Evolutionary conservation across 2,113 vertebrate genomes (phyloP), one percentile per base, ranked within the genome.

Genomic region (Tyrannus savana): DNA sequence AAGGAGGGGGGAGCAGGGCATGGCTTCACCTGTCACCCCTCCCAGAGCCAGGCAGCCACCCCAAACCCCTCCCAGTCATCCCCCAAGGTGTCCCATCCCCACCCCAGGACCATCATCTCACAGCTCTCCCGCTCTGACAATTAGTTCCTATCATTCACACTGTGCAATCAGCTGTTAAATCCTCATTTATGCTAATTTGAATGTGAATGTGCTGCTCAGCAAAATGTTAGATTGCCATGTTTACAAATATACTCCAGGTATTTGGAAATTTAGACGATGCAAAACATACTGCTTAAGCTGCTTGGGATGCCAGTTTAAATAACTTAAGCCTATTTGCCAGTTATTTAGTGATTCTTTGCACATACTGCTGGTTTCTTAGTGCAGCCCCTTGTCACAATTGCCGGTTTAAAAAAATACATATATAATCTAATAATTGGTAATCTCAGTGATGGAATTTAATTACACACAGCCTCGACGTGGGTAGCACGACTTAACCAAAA

Each of bases 231-330:
- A 97, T 97, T 97, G 97, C 97, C 97, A 97, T 98, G 98, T 98
- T 98, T 98, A 98, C 98, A 98, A 98, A 98, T 98, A 97, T 90
- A 96, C 96, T 96, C 94, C 97, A 98, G 98, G 98, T 98, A 97
- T 98, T 98, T 97, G 95, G 97, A 97, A 97, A 98, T 98, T 87
- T 95, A 95, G 97, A 96, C 89, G 97, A 97, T 93, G 94, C 96
- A 90, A 96, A 97, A 95, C 96, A 96, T 95, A 94, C 97, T 95
- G 97, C 94, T 95, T 93, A 94, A 97, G 96, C 95, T 92, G 80
- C 73, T 84, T 73, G 87, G 14, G 74, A 92, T 93, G 96, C 96
- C 92, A 64, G 87, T 93, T 96, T 95, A 96, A 98, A 97, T 96
- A 96, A 97, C 94, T 91, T 97, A 96, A 98, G 97, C 97, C 97